Conservation (phyloP, 2,888 invertebrate species). For the Cephus runcator region DNA sequence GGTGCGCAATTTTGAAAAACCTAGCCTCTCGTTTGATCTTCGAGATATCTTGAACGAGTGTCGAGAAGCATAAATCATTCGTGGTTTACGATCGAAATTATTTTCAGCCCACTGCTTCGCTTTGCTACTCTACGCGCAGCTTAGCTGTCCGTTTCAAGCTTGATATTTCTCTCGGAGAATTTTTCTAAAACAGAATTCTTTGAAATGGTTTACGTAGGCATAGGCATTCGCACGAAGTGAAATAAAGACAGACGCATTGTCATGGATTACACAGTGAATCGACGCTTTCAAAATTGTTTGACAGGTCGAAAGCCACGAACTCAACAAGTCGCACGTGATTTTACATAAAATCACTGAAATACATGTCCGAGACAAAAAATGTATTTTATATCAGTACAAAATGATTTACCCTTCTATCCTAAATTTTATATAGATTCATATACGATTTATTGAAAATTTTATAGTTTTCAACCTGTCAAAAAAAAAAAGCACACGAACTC, state of each 20-base stretch:
- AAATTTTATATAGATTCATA: too few relatives aligned
- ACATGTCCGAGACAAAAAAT: too few relatives aligned
- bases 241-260: not conserved
- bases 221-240: not conserved
- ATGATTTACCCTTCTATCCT: too few relatives aligned
- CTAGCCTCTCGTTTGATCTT: not conserved
- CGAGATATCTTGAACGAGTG: not conserved
- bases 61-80: conserved; percentile 6
- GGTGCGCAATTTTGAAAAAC: not conserved
- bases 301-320: not conserved
- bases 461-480: too few relatives aligned
- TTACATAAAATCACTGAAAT: too few relatives aligned
- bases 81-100: conserved; percentile 9
- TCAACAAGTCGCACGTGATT: too few relatives aligned
- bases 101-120: not conserved
- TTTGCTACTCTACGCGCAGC: not conserved
- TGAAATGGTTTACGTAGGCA: not conserved
- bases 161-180: not conserved
- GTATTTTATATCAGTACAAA: too few relatives aligned
- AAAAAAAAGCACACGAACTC: not conserved
- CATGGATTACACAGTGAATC: not conserved
- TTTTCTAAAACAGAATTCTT: not conserved
- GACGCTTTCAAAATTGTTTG: not conserved
- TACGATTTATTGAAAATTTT: too few relatives aligned
- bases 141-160: not conserved